Evolutionary conservation across 2,797 vertebrate species (phyloP), one percentile per base, ranked within the genome.

Genomic region (Sciurus vulgaris): DNA sequence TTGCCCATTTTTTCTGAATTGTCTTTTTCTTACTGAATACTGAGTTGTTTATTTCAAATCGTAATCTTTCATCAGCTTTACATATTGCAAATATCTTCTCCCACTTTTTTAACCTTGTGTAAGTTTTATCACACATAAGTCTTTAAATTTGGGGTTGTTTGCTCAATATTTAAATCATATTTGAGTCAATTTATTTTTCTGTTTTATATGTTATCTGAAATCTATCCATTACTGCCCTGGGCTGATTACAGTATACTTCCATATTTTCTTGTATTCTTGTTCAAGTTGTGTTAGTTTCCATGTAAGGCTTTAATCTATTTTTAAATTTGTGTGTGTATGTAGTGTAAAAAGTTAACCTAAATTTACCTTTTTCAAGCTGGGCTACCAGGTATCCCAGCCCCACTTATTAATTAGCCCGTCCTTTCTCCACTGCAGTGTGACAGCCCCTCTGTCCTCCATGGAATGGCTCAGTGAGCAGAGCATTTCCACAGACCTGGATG

Each of bases 141-240:
- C 67, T 72, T 76, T 65, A 18, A 73, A 67, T 88, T 93, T 86
- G 54, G 7, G 4, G 24, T 49, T 72, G 67, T 93, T 93, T 82
- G 67, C 47, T 78, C 56, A 91, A 54, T 90, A 77, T 90, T 87
- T 69, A 59, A 86, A 81, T 89, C 20, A 61, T 87, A 72, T 90
- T 84, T 69, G 51, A 89, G 72, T 86, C 20, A 44, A 51, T 89
- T 79, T 3, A 54, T 85, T 87, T 94, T 94, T 94, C 13, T 92
- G 14, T 85, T 87, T 85, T 51, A 61, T 86, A 5, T 67, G 30
- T 76, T 79, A 69, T 70, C 51, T 26, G 91, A 84, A 81, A 73
- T 14, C 24, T 47, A 56, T 49, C 51, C 10, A 7, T 82, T 91
- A 92, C 24, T 59, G 13, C 38, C 28, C 82, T 79, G n/a, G n/a